These are phyloP conservation scores for Danio aesculapii DNA, from an alignment of 2,797 vertebrate genomes.

Conservation along the genomic window DNA sequence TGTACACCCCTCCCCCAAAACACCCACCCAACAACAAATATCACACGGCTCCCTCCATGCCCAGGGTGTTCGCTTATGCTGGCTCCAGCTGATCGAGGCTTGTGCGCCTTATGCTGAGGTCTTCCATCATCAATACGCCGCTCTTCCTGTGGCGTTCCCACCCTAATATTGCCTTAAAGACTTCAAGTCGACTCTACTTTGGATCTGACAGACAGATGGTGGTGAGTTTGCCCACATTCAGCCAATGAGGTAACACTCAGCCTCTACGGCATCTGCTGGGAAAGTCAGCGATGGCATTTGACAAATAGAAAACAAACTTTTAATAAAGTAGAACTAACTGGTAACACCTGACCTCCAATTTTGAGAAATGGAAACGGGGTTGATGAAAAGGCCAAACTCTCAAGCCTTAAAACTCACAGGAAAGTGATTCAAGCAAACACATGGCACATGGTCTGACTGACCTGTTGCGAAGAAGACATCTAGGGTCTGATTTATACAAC, in stretches of 20 bases:
- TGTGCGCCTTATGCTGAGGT: constrained; percentile 20
- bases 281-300: background rate
- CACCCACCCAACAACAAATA: constrained; percentile 55
- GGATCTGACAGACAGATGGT: constrained; percentile 31
- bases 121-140: constrained; percentile 20
- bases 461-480: background rate
- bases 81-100: constrained; percentile 53
- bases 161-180: constrained; percentile 27
- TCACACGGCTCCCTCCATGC: constrained; percentile 25
- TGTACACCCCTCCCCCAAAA: constrained; percentile 51
- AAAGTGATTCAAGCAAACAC: background rate
- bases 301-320: constrained; percentile 3
- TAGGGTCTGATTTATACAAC: too few relatives aligned
- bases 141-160: constrained; percentile 17
- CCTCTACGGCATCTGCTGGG: background rate
- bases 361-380: background rate
- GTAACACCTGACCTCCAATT: background rate
- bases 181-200: background rate
- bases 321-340: background rate
- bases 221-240: background rate
- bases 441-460: background rate
- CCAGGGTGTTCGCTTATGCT: constrained; percentile 40
- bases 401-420: constrained; percentile 5
- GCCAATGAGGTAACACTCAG: background rate
- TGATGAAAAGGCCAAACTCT: background rate